These are phyloP conservation scores for Rosalia funebris DNA, from an alignment of 2,888 invertebrate genomes.

Conservation along the genomic window DNA sequence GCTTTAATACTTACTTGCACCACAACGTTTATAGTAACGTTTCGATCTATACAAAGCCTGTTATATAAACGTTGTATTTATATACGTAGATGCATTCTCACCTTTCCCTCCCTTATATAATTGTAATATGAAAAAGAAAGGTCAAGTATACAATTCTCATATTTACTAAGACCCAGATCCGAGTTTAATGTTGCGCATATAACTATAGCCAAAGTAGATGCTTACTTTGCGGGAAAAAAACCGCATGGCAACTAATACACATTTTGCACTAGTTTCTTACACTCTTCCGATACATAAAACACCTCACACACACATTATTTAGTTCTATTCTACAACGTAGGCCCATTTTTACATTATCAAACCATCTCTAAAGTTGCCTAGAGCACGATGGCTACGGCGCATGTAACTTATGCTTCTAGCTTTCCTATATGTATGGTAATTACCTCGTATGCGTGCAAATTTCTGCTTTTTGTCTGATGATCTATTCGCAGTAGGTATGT, in stretches of 20 bases:
- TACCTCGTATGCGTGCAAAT: not conserved
- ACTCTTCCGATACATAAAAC: slow-evolving; percentile 51
- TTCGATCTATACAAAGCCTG: slow-evolving; percentile 14
- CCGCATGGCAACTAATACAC: slow-evolving; percentile 61
- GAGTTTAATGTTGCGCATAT: slow-evolving; percentile 41
- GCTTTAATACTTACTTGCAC: too few relatives aligned
- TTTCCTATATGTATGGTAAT: slow-evolving; percentile 25
- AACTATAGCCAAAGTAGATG: slow-evolving; percentile 48
- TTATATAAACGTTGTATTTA: slow-evolving; percentile 34
- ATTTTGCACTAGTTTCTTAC: slow-evolving; percentile 48
- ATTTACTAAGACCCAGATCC: slow-evolving; percentile 9
- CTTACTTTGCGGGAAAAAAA: slow-evolving; percentile 54
- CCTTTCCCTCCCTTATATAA: slow-evolving; percentile 3
- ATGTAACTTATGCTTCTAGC: slow-evolving; percentile 43
- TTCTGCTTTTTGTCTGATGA: slow-evolving; percentile 13
- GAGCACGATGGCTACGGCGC: slow-evolving; percentile 55
- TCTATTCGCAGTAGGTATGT: too few relatives aligned
- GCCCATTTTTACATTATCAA: slow-evolving; percentile 62
- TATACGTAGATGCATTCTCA: slow-evolving; percentile 34
- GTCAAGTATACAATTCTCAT: too few relatives aligned
- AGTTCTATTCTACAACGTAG: slow-evolving; percentile 50
- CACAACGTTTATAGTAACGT: slow-evolving; percentile 22
- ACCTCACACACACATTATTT: slow-evolving; percentile 44
- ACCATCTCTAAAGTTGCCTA: slow-evolving; percentile 71
- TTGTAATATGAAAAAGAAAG: slow-evolving; percentile 3